phyloP scores from a whole-genome alignment of 2,797 vertebrate species.

The Craterocephalus amniculus region DNA sequence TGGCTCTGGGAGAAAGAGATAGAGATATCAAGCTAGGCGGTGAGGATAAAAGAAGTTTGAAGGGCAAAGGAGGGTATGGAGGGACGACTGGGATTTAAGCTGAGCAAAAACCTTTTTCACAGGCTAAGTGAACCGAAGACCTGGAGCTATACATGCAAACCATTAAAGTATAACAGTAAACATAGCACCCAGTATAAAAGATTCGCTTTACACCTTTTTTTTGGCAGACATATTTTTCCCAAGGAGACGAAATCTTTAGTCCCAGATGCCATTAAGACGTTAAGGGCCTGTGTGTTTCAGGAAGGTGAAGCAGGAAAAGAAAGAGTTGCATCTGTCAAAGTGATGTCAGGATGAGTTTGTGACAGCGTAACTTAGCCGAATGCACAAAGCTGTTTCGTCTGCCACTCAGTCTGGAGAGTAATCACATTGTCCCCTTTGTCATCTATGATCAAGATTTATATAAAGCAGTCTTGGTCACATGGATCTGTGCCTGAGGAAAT shows the following conservation, averaged over 20 bases:
- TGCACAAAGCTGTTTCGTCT: slow-evolving; percentile 11
- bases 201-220: slow-evolving; percentile 22
- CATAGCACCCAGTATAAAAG: slow-evolving; percentile 15
- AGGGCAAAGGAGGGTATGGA: slow-evolving; percentile 51
- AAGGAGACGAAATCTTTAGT: slow-evolving; percentile 11
- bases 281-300: slow-evolving; percentile 17
- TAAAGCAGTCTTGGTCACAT: slow-evolving; percentile 10
- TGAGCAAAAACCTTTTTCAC: slow-evolving; percentile 29
- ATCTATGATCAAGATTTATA: slow-evolving; percentile 11
- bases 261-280: slow-evolving; percentile 12
- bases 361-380: slow-evolving; percentile 11
- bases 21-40: slow-evolving; percentile 27
- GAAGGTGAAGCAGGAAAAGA: slow-evolving; percentile 2
- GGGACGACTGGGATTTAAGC: slow-evolving; percentile 3
- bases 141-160: slow-evolving; percentile 6
- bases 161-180: slow-evolving; percentile 9
- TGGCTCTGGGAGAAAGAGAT: slow-evolving; percentile 41
- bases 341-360: neutral
- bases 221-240: slow-evolving; percentile 15
- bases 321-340: slow-evolving; percentile 14
- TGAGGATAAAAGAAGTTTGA: slow-evolving; percentile 52
- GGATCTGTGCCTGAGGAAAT: slow-evolving; percentile 5
- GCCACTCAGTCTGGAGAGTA: slow-evolving; percentile 17
- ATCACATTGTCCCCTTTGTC: slow-evolving; percentile 26
- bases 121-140: neutral